Base-by-base conservation (phyloP, 2,113 vertebrate genomes). In the Ranitomeya imitator region DNA sequence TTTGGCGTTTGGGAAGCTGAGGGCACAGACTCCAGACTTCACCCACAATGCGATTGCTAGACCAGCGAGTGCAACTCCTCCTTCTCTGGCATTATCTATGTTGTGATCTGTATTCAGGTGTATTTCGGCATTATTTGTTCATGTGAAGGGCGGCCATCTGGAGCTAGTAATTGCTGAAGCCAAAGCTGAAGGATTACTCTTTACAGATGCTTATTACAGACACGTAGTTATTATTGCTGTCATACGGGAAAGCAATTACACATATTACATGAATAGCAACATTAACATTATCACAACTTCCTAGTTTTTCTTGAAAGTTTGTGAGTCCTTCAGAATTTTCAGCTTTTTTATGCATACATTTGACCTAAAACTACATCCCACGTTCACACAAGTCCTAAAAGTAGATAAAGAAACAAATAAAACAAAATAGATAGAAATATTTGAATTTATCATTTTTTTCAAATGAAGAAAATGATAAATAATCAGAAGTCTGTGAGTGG, bases 131-230 rank as follows among this genome's bases (percentile, higher is more conserved):
- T n/a, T n/a, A 23, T 23, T 54, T 26, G 82, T 19, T 84, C 45
- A 71, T 71, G 37, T 85, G 45, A 61, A 16, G 71, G 31, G 52
- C 4, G 16, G 52, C 82, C 82, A 85, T 73, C 65, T 84, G 65
- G 82, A n/a, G 63, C 31, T 13, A 18, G 16, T 0, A 45, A 7
- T 31, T 13, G n/a, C 37, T 23, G 26, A 31, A 63, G 80, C 80
- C 80, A 82, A 45, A 63, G 61, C 8, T 26, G n/a, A 60, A 23
- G n/a, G 77, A 67, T 67, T 67, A 23, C 21, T 7, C 63, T 23
- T 21, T 67, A 67, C 63, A 21, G 61, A 5, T 19, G 19, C 61
- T 21, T 21, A 63, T 21, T 63, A 63, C 18, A 19, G 8, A 21
- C 63, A 2, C 63, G 3, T 8, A 67, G 2, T n/a, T 67, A n/a